Evolutionary conservation across 2,888 invertebrate species (phyloP), one percentile per base, ranked within the genome.

Genomic region (Euzophera pinguis): DNA sequence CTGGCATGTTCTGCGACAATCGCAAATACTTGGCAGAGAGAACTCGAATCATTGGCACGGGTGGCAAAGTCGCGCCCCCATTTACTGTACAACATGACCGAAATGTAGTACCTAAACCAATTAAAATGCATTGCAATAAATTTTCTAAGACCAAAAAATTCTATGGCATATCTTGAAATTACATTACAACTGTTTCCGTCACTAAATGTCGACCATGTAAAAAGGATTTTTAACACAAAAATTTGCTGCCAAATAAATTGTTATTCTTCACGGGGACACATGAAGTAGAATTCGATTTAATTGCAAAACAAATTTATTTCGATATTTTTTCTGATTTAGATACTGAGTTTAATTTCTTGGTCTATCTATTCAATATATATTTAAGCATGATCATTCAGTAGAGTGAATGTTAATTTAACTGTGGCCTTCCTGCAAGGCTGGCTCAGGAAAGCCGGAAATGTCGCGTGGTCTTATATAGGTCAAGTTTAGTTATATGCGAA

Each of bases 11-110:
- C 62, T 65, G 64, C 61, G 68, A 63, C 66, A 67, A 67, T 53
- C 58, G 60, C 59, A 59, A 70, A 76, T 73, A 75, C 69, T 81
- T 80, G 80, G 80, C 81, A 80, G 69, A 67, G 68, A 68, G 55
- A 53, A 53, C 63, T 56, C 58, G 61, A 65, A 69, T 68, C 69
- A 75, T 78, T 79, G 81, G 81, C 81, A 79, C 69, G 52, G 59
- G 35, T 56, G 50, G 55, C 67, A 67, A 72, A 73, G 69, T 72
- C 71, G 71, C 75, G 76, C 68, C 70, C 75, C 71, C 69, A 68
- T 71, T 78, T 65, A 62, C 62, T 55, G 57, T 51, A 58, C 61
- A 63, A 69, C 64, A 60, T 62, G 57, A 62, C 64, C 69, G 63
- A 68, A 67, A 67, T 73, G 67, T n/a, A n/a, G 58, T 57, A 64